These are phyloP conservation scores for Malacosoma neustria DNA, from an alignment of 2,888 invertebrate species.

Conservation along the genomic window DNA sequence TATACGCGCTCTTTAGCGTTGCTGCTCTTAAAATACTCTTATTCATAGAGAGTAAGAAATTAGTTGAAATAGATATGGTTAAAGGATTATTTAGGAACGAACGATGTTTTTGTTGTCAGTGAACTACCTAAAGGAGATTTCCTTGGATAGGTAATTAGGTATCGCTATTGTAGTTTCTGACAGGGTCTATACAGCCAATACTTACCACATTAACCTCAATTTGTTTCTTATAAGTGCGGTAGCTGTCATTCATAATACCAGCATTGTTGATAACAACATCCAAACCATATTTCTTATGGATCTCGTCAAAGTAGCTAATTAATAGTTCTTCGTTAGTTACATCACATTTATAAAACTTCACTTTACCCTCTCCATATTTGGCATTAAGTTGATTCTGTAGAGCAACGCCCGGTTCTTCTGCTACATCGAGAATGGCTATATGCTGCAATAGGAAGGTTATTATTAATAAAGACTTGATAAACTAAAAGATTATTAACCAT, in stretches of 20 bases:
- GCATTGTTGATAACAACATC: conserved; percentile 17
- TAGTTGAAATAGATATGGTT: no score
- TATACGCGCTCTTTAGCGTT: no score
- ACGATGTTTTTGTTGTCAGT: no score
- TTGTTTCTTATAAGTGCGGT: conserved; percentile 15
- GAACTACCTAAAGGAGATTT: no score
- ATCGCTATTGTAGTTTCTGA: no score
- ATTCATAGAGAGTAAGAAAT: no score
- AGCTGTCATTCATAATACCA: conserved; percentile 23
- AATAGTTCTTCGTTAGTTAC: conserved; percentile 14
- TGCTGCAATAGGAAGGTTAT: conserved; percentile 10
- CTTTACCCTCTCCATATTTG: conserved; percentile 12
- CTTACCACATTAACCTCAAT: conserved; percentile 26
- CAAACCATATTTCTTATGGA: conserved; percentile 7
- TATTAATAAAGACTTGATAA: no score
- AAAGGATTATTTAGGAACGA: no score
- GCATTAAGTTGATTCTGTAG: conserved; percentile 13
- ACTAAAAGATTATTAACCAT: no score
- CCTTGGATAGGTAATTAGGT: no score
- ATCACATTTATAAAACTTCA: conserved; percentile 16
- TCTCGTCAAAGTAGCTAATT: conserved; percentile 9
- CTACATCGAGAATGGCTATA: conserved; percentile 13
- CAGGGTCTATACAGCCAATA: no score
- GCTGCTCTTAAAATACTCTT: no score
- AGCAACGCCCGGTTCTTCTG: conserved; percentile 9